Percentiles rank a stretch among this genome's conserved stretches.
Conservation (phyloP, 2,888 invertebrate genomes). For the Prosopocoilus inquinatus region DNA sequence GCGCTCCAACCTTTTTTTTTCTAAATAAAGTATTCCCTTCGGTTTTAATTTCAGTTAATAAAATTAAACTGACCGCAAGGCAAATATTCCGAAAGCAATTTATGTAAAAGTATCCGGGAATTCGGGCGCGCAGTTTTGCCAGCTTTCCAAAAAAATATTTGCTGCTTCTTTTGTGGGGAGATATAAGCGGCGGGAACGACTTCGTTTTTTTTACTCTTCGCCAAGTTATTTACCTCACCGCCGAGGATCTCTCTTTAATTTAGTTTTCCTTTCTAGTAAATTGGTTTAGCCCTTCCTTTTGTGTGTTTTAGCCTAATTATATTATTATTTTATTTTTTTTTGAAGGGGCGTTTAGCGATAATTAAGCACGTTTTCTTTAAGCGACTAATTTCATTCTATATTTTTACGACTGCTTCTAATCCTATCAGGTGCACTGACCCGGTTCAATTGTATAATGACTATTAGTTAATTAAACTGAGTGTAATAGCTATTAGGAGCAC, state of each 20-base stretch:
- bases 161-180: too few relatives aligned
- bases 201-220: too few relatives aligned
- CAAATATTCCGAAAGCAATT: too few relatives aligned
- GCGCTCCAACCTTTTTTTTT: too few relatives aligned
- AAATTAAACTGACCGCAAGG: too few relatives aligned
- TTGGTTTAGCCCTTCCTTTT: neutral
- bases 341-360: neutral
- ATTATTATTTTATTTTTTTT: neutral
- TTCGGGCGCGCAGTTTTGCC: too few relatives aligned
- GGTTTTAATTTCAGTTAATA: too few relatives aligned
- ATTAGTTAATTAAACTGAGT: constrained; percentile 43
- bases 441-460: constrained; percentile 41
- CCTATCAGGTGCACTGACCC: constrained; percentile 21
- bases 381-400: neutral
- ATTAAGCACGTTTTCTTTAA: neutral
- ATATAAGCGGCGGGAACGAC: too few relatives aligned
- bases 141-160: too few relatives aligned
- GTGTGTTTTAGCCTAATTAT: neutral
- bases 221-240: too few relatives aligned
- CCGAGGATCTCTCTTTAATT: neutral
- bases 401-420: neutral
- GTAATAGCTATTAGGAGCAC: constrained; percentile 41
- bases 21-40: too few relatives aligned
- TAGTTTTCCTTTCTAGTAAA: neutral
- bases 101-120: too few relatives aligned